These are phyloP conservation scores for Eupithecia tripunctaria DNA, from an alignment of 2,888 invertebrate genomes.

Conservation along the genomic window DNA sequence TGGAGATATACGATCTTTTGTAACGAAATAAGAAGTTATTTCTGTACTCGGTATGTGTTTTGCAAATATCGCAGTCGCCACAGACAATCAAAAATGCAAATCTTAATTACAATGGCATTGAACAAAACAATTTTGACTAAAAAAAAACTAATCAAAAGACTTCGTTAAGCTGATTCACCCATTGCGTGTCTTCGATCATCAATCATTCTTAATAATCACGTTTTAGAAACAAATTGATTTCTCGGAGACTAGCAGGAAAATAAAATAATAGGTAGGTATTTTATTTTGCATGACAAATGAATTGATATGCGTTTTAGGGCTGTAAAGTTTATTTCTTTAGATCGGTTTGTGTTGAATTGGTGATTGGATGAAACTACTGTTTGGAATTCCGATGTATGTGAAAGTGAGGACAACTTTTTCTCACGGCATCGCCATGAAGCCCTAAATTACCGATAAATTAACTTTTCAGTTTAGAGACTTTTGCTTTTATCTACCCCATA, in stretches of 20 bases:
- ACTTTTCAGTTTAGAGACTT: not conserved
- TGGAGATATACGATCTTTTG: not conserved
- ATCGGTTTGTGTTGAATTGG: constrained; percentile 20
- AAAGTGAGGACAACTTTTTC: constrained; percentile 19
- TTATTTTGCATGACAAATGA: constrained; percentile 39
- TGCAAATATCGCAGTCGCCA: constrained; percentile 1
- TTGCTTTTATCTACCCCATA: constrained; percentile 3
- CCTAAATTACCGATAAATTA: not conserved
- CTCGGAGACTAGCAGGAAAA: constrained; percentile 37
- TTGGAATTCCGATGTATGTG: constrained; percentile 23
- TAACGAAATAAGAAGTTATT: too few relatives aligned
- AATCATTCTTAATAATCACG: constrained; percentile 40
- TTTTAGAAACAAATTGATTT: constrained; percentile 42
- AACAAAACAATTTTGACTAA: constrained; percentile 25
- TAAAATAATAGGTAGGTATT: not conserved
- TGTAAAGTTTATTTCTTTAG: constrained; percentile 14
- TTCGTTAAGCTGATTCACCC: constrained; percentile 41
- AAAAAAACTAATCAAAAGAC: constrained; percentile 40
- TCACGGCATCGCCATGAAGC: constrained; percentile 11
- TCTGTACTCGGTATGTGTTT: too few relatives aligned
- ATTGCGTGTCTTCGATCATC: constrained; percentile 37
- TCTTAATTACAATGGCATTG: constrained; percentile 27
- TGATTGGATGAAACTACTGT: constrained; percentile 31
- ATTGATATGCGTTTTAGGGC: constrained; percentile 20
- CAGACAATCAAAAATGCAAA: constrained; percentile 36